Evolutionary conservation across 2,113 vertebrate genomes (phyloP).

Genomic region (Aleadryas rufinucha): DNA sequence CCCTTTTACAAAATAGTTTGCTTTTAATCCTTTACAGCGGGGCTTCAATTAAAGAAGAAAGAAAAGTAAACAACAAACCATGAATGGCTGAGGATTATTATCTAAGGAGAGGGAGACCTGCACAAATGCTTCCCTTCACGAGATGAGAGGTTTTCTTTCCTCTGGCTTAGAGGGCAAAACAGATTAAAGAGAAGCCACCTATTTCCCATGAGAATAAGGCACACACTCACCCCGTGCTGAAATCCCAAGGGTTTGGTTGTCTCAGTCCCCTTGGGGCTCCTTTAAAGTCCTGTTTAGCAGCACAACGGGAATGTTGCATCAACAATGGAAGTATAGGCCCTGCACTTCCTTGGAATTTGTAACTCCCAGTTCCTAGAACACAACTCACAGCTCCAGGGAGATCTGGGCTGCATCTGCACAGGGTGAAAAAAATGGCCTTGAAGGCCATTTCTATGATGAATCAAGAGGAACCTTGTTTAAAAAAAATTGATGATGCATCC

Average conservation of each 20-base stretch:
- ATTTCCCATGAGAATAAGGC: background rate
- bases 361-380: background rate
- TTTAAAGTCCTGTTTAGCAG: background rate
- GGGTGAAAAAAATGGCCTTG: background rate
- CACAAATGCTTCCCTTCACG: background rate
- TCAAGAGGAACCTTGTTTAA: background rate
- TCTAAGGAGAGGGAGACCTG: background rate
- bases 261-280: background rate
- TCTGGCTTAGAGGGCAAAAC: background rate
- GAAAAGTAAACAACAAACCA: background rate
- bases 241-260: background rate
- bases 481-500: accelerated
- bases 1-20: background rate
- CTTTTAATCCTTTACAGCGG: background rate
- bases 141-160: background rate
- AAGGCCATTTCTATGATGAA: background rate
- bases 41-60: background rate
- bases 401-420: background rate
- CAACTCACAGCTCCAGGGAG: background rate
- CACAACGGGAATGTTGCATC: background rate
- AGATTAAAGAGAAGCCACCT: background rate
- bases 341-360: background rate
- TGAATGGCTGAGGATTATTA: background rate
- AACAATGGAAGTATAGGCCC: background rate
- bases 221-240: background rate